Conservation (phyloP, 2,888 invertebrate genomes). For the Toxonevra muliebris region DNA sequence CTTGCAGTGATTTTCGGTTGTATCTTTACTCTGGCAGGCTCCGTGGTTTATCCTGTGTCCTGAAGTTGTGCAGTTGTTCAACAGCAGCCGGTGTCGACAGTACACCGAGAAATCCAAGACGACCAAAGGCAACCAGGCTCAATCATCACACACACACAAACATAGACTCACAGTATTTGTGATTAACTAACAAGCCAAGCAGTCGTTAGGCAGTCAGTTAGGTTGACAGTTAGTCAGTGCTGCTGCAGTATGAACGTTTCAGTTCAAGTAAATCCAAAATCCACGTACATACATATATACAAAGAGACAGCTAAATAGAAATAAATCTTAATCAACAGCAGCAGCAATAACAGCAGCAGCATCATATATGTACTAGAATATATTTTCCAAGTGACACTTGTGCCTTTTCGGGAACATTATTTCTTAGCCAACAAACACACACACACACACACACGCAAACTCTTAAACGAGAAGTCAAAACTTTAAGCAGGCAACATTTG, state of each 20-base stretch:
- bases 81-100: constrained; percentile 63
- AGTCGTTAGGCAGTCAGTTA: no score
- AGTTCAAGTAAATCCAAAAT: neutral
- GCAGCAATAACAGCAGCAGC: constrained; percentile 18
- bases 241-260: no score
- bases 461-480: no score
- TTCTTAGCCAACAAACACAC: constrained; percentile 1
- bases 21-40: constrained; percentile 50
- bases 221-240: no score
- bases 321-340: constrained; percentile 51
- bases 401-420: neutral
- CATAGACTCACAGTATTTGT: no score
- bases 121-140: neutral
- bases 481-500: no score
- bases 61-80: constrained; percentile 60
- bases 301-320: constrained; percentile 44
- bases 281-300: constrained; percentile 29
- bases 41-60: constrained; percentile 62
- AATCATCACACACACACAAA: no score
- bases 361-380: neutral
- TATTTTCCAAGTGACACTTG: neutral
- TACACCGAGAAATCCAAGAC: constrained; percentile 38
- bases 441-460: no score
- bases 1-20: neutral
- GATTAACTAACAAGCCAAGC: no score